These are phyloP conservation scores for Scomber japonicus DNA, from an alignment of 2,113 vertebrate genomes.

Conservation along the genomic window DNA sequence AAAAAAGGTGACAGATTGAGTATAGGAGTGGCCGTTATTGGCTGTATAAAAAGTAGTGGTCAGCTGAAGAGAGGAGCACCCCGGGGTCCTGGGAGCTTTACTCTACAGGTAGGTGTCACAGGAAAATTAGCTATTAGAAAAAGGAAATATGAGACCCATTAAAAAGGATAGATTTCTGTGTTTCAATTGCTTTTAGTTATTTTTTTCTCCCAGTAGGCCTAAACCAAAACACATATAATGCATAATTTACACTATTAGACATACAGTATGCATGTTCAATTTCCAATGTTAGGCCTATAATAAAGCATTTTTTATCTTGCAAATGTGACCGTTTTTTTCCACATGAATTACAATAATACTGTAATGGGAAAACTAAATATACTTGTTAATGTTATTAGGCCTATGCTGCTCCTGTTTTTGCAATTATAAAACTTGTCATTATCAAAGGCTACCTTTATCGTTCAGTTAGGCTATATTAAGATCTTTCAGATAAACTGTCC, in stretches of 20 bases:
- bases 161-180: no score
- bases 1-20: slow-evolving; percentile 90
- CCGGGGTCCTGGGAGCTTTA: slow-evolving; percentile 43
- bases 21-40: slow-evolving; percentile 86
- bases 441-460: no score
- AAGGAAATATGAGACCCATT: not conserved
- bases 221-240: not conserved
- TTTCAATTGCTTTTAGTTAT: no score
- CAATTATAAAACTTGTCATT: no score
- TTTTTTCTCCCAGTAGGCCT: not conserved
- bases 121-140: slow-evolving; percentile 39
- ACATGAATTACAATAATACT: not conserved
- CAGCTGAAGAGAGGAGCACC: slow-evolving; percentile 17
- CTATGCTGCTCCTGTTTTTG: not conserved
- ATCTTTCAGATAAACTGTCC: no score
- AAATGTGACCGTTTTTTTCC: not conserved
- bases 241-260: not conserved
- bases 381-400: not conserved
- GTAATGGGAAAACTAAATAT: not conserved
- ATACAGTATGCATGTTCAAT: not conserved
- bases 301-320: no score
- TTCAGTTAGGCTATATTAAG: no score
- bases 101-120: slow-evolving; percentile 72
- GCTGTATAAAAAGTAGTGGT: slow-evolving; percentile 71
- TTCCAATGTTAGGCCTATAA: no score